Conservation (phyloP, 2,797 vertebrate genomes). For the Lates japonicus region DNA sequence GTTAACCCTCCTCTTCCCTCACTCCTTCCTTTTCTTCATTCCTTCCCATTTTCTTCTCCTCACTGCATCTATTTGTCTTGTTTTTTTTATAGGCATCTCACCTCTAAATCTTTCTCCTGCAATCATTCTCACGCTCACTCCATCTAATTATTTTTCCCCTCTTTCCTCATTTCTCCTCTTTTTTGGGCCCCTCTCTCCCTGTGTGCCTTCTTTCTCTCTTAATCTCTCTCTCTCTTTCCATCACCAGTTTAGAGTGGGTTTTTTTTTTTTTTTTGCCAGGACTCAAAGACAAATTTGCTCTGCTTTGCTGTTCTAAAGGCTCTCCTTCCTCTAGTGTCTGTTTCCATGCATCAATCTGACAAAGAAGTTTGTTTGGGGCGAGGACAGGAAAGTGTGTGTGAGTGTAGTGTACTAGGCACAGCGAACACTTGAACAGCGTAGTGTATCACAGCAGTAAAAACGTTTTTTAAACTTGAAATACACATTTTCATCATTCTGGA, state of each 20-base stretch:
- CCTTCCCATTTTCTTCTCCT: neutral
- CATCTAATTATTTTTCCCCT: conserved; percentile 57
- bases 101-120: conserved; percentile 49
- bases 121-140: conserved; percentile 57
- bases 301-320: conserved; percentile 68
- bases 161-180: conserved; percentile 46
- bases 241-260: conserved; percentile 45
- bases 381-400: conserved; percentile 23
- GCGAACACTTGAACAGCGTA: neutral
- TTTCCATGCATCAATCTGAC: conserved; percentile 66
- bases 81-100: conserved; percentile 4
- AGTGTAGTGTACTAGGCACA: neutral
- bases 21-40: conserved; percentile 13
- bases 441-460: conserved; percentile 10
- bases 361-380: conserved; percentile 57
- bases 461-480: neutral
- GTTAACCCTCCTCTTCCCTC: conserved; percentile 31
- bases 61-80: conserved; percentile 20
- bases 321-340: conserved; percentile 60
- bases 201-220: conserved; percentile 54
- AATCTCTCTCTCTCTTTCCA: conserved; percentile 51
- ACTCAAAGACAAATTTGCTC: conserved; percentile 77
- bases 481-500: conserved; percentile 11
- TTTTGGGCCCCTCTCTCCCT: conserved; percentile 42
- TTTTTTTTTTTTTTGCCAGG: conserved; percentile 49